Percentiles rank a stretch among this genome's conserved stretches.
Evolutionary conservation across 2,113 vertebrate species (phyloP).

Genomic region (Chaetorhynchus papuensis): DNA sequence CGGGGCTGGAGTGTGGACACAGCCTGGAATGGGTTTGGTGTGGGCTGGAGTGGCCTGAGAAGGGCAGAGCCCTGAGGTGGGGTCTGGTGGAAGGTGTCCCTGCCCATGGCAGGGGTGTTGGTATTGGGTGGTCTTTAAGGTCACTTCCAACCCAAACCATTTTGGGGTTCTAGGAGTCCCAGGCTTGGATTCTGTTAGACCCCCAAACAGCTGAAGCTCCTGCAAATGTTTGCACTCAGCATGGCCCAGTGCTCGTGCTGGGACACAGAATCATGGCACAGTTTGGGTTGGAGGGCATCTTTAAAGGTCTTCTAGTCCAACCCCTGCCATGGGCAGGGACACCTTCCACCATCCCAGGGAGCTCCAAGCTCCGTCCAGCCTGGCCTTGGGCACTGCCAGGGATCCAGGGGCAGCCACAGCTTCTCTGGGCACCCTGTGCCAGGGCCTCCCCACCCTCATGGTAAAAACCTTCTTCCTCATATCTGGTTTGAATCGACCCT

Average conservation of each 20-base stretch:
- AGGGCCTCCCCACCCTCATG: rapidly evolving
- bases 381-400: not conserved
- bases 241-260: rapidly evolving
- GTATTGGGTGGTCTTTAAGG: not conserved
- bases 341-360: rapidly evolving
- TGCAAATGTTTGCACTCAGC: too few species aligned
- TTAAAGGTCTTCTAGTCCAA: not conserved
- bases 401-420: not conserved
- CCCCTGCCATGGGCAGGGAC: not conserved
- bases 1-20: not conserved
- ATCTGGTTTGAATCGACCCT: not conserved
- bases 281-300: not conserved
- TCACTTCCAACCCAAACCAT: not conserved
- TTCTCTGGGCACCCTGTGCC: not conserved
- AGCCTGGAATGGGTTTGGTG: not conserved
- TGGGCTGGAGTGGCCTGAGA: not conserved
- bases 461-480: not conserved
- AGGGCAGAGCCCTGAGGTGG: not conserved
- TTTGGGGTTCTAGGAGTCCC: not conserved
- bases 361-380: rapidly evolving
- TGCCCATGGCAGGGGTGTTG: not conserved
- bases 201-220: not conserved
- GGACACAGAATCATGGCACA: not conserved
- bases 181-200: not conserved
- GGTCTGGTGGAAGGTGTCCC: not conserved